Base-by-base conservation (phyloP, 2,113 vertebrate genomes). In the Lagopus leucura region DNA sequence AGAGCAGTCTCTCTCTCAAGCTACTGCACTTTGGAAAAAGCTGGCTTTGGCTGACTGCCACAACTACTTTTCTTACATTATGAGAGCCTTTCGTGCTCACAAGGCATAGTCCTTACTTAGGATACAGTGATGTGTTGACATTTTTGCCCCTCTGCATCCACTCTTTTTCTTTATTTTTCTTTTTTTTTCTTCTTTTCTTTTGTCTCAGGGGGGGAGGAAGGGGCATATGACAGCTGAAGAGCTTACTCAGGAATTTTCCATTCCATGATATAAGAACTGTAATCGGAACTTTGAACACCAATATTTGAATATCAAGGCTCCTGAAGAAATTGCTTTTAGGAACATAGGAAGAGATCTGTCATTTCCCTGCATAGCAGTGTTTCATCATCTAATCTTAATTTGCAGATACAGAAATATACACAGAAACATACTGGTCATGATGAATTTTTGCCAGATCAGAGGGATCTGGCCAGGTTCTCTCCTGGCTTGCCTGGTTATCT, bases 61-160 rank as follows among this genome's bases (percentile, higher is more conserved):
- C 15, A 1, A 13, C 86, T 47, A 18, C 27, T 77, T 63, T 58
- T 45, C 50, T 34, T 25, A 52, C 8, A 9, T 32, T 28, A 8
- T 0, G 1, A 66, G 30, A 0, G 1, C 11, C 28, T 72, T 36
- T 55, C 0, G 0, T 5, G 18, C 30, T 70, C 76, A 52, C 40
- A 27, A 90, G 22, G 22, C 17, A 9, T 11, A 20, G 32, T 18
- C 69, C 65, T 80, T 36, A 66, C 22, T 32, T 54, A 43, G 48
- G 64, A 58, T 88, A 45, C 43, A 66, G 16, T 18, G 73, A 63
- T n/a, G 81, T 21, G 42, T 8, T 32, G 1, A 20, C 30, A 27
- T 13, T 30, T 28, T 25, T 48, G 16, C 9, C 15, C 2, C 19
- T 66, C 28, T 48, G 1, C 32, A 17, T 10, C n/a, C 25, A 77